A percentile compares a stretch with the other conserved stretches of the same genome.
Conservation (phyloP, 2,797 vertebrate species). For the Phalanger gymnotis region DNA sequence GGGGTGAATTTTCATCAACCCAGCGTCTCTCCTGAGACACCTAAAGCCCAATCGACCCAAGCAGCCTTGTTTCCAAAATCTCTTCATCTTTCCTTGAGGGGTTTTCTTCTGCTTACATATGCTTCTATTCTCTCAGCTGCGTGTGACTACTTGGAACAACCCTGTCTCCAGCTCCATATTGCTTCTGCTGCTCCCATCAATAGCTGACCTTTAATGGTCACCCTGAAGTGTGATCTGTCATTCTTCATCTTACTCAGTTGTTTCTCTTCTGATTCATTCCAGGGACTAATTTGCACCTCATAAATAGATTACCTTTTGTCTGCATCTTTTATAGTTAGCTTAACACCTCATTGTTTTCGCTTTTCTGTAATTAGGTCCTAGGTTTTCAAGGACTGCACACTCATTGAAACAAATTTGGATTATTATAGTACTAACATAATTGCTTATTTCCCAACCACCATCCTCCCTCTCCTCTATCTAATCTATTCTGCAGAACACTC, state of each 20-base stretch:
- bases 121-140: neutral
- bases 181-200: neutral
- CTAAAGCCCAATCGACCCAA: neutral
- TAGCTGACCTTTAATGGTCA: neutral
- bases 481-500: neutral
- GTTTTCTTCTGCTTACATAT: neutral
- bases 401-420: neutral
- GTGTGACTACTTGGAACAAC: neutral
- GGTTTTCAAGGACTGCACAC: neutral
- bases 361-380: neutral
- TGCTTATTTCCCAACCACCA: neutral
- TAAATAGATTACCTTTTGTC: neutral
- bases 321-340: neutral
- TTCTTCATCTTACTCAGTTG: neutral
- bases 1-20: neutral
- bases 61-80: neutral
- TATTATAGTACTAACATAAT: neutral
- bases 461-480: neutral
- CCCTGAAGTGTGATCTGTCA: neutral
- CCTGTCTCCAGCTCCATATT: neutral
- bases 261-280: neutral
- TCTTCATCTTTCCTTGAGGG: neutral
- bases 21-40: neutral
- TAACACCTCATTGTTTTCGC: neutral
- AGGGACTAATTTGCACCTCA: neutral